Conservation (phyloP, 2,888 invertebrate species). For the Tribolium freemani region DNA sequence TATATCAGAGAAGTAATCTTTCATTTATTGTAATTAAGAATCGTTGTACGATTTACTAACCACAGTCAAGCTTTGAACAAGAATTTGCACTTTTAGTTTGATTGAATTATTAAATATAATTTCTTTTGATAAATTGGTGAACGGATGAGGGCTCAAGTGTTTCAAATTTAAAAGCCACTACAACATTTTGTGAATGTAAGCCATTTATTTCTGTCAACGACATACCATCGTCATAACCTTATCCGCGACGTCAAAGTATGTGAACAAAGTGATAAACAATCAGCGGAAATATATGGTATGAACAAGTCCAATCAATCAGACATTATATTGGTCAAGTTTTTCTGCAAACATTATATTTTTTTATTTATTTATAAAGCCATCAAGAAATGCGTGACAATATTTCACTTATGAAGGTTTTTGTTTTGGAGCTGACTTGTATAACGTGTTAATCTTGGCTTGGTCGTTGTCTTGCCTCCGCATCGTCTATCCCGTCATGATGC, state of each 20-base stretch:
- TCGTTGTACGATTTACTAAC: too few relatives aligned
- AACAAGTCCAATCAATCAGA: conserved; percentile 58
- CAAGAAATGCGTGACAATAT: conserved; percentile 56
- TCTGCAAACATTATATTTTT: conserved; percentile 15
- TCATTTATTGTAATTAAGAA: too few relatives aligned
- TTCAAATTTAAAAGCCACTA: conserved; percentile 1
- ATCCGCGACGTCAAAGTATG: conserved; percentile 25
- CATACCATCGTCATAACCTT: conserved; percentile 45
- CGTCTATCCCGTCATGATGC: conserved; percentile 22
- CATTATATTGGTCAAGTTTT: conserved; percentile 47
- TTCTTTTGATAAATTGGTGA: conserved; percentile 3
- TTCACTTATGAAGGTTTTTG: conserved; percentile 54
- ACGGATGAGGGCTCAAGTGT: too few relatives aligned
- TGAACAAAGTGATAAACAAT: conserved; percentile 51
- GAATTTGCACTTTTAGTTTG: too few relatives aligned
- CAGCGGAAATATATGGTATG: conserved; percentile 49
- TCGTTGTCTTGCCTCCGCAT: conserved; percentile 32
- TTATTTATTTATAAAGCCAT: conserved; percentile 47
- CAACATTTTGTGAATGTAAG: background rate
- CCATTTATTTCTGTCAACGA: conserved; percentile 28
- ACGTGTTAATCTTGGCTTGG: conserved; percentile 50
- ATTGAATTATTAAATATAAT: background rate
- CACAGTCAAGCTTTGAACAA: too few relatives aligned
- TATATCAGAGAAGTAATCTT: too few relatives aligned
- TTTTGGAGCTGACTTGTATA: conserved; percentile 48